phyloP scores from a whole-genome alignment of 2,113 vertebrate species.

The Triplophysa tibetana region DNA sequence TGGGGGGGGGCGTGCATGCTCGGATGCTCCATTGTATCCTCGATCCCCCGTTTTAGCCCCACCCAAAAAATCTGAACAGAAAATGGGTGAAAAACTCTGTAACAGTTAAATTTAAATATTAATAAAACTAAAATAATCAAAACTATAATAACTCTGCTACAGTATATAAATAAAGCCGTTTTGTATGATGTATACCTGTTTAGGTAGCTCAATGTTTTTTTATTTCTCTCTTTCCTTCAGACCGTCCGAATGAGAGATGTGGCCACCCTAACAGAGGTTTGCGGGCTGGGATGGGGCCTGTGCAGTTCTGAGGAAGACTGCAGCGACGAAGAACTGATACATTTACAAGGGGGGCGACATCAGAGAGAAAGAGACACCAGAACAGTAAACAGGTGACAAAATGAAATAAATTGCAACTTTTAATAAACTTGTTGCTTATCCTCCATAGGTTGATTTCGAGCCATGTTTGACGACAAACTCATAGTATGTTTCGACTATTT shows the following conservation, averaged over 20 bases:
- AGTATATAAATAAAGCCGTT: background rate
- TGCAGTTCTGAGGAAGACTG: slow-evolving; percentile 36
- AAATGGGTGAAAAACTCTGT: no score
- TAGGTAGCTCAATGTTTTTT: background rate
- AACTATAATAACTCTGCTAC: background rate
- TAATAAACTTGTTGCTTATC: background rate
- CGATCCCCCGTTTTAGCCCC: no score
- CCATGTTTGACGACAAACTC: no score
- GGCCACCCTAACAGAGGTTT: slow-evolving; percentile 32
- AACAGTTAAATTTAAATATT: no score
- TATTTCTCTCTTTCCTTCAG: background rate
- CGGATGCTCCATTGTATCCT: no score
- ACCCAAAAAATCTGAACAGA: no score
- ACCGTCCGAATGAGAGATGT: slow-evolving; percentile 43
- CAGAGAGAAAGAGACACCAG: slow-evolving; percentile 21
- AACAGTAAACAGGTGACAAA: background rate
- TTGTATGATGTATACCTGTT: no score
- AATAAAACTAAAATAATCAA: no score
- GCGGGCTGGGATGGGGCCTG: slow-evolving; percentile 33
- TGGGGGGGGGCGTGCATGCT: no score
- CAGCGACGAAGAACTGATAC: slow-evolving; percentile 36
- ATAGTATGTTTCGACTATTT: background rate
- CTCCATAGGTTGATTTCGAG: background rate
- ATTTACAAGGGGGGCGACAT: slow-evolving; percentile 31
- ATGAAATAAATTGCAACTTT: background rate